Conservation (phyloP, 1,140 invertebrate genomes). For the Pseudomyrmex cubaensis region DNA sequence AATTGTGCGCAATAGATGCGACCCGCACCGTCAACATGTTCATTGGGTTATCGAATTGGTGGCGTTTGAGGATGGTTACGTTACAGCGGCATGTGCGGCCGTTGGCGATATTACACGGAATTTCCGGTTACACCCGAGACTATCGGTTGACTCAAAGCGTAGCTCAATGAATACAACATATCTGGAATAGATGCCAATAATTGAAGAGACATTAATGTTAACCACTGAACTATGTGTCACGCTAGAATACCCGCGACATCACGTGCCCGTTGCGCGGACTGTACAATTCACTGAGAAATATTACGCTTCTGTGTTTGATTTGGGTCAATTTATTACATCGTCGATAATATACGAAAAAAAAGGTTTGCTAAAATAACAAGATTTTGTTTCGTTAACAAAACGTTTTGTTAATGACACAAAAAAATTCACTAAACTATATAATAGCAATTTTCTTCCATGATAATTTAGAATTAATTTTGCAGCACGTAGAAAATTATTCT, state of each 20-base stretch:
- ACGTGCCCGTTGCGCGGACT: not conserved
- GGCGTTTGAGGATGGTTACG: slow-evolving; percentile 50
- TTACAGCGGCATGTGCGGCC: slow-evolving; percentile 54
- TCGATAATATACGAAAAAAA: too few species aligned
- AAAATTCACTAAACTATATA: too few species aligned
- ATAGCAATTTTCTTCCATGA: too few species aligned
- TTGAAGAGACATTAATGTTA: slow-evolving; percentile 56
- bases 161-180: slow-evolving; percentile 61
- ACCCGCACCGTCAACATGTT: slow-evolving; percentile 58
- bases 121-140: slow-evolving; percentile 58
- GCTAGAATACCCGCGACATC: slow-evolving; percentile 11
- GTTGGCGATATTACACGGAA: slow-evolving; percentile 56
- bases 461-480: too few species aligned
- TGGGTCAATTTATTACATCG: not conserved
- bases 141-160: slow-evolving; percentile 58
- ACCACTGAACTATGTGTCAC: slow-evolving; percentile 58
- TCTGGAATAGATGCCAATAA: slow-evolving; percentile 54
- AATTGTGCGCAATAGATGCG: slow-evolving; percentile 52
- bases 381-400: too few species aligned
- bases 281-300: slow-evolving; percentile 33
- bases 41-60: slow-evolving; percentile 41
- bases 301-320: not conserved
- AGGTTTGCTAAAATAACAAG: too few species aligned
- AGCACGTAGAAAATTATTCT: too few species aligned
- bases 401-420: too few species aligned